Conservation (phyloP, 2,888 invertebrate species). For the Stratiomys singularior region DNA sequence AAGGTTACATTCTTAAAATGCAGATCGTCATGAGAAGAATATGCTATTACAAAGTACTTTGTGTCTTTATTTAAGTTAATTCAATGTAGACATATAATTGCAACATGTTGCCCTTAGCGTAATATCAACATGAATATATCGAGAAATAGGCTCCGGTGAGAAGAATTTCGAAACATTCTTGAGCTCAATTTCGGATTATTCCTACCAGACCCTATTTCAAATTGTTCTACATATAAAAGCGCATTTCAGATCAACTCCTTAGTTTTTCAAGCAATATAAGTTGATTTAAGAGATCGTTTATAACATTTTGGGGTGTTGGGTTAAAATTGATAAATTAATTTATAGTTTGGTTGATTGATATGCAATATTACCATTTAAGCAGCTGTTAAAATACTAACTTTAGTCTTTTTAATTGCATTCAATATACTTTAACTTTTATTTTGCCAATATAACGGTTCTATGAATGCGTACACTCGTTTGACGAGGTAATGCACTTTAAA, state of each 20-base stretch:
- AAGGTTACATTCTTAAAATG: not conserved
- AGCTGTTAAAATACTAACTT: not conserved
- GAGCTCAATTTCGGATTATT: conserved; percentile 42
- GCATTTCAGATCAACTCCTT: conserved; percentile 17
- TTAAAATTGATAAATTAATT: not conserved
- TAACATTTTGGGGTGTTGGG: conserved; percentile 17
- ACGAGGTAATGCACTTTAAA: not conserved
- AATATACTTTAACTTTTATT: not conserved
- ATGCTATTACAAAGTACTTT: not conserved
- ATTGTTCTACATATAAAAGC: not conserved
- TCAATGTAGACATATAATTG: not conserved
- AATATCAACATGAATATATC: not conserved
- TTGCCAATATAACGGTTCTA: not conserved
- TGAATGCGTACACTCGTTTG: not conserved
- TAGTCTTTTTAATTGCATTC: not conserved
- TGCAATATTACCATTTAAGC: not conserved
- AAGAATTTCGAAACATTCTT: conserved; percentile 13
- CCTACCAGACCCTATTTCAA: conserved; percentile 34
- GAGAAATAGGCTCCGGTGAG: conserved; percentile 25
- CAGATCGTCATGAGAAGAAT: not conserved
- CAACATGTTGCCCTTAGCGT: conserved; percentile 34
- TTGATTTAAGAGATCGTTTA: conserved; percentile 20
- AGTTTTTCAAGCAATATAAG: conserved; percentile 7
- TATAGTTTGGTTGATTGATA: not conserved
- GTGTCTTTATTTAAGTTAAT: not conserved